Evolutionary conservation across 2,888 invertebrate species (phyloP).

Genomic region (Cantharis lateralis): DNA sequence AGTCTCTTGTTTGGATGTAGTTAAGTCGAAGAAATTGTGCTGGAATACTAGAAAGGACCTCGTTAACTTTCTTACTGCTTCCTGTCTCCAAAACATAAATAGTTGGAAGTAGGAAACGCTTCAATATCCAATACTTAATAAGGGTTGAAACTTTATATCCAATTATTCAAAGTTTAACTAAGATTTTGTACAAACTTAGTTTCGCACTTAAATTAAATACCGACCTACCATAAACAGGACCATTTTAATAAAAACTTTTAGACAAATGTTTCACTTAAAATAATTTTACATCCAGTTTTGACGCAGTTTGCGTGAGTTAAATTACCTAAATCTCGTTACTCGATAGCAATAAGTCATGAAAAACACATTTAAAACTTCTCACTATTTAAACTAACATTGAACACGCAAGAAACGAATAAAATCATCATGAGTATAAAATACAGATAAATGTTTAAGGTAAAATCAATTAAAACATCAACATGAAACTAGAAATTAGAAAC

Average conservation of each 20-base stretch:
- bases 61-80: conserved; percentile 23
- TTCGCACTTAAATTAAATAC: neutral
- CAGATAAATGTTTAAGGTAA: neutral
- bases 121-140: conserved; percentile 7
- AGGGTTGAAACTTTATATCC: neutral
- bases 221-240: neutral
- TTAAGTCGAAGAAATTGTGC: conserved; percentile 26
- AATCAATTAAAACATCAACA: neutral
- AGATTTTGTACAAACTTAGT: neutral
- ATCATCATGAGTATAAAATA: neutral
- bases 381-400: neutral
- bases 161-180: neutral
- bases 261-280: neutral
- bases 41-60: conserved; percentile 23
- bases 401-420: neutral
- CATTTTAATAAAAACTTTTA: neutral
- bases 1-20: conserved; percentile 36
- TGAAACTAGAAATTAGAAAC: neutral
- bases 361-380: neutral
- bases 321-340: neutral
- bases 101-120: conserved; percentile 5
- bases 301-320: neutral
- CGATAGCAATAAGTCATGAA: neutral
- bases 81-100: conserved; percentile 12
- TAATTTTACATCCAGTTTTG: neutral